phyloP scores from a whole-genome alignment of 2,113 vertebrate species.

The Ploceus nigricollis region DNA sequence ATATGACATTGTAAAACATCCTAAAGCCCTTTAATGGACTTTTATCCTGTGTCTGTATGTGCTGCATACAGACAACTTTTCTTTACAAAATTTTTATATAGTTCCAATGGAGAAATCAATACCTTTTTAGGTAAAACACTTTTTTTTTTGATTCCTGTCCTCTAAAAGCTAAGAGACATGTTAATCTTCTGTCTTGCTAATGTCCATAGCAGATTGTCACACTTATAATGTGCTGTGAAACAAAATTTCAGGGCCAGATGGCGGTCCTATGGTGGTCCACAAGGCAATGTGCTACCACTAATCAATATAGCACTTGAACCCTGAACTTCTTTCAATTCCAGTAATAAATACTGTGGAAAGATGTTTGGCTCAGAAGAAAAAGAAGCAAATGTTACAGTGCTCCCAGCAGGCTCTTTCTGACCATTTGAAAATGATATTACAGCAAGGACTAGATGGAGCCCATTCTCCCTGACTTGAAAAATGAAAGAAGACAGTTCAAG shows the following conservation, averaged over 20 bases:
- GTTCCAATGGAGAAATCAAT: neutral
- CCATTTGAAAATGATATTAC: neutral
- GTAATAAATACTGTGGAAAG: neutral
- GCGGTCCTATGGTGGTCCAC: neutral
- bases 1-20: neutral
- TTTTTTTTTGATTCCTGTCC: neutral
- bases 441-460: neutral
- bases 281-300: neutral
- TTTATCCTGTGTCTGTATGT: rapidly evolving
- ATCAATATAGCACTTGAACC: neutral
- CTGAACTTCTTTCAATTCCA: neutral
- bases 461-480: neutral
- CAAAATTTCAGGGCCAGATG: neutral
- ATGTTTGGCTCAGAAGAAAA: neutral
- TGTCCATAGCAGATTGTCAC: neutral
- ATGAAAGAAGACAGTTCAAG: neutral
- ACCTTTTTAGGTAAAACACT: neutral
- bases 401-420: neutral
- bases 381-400: neutral
- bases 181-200: neutral
- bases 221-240: neutral
- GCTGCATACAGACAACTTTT: neutral
- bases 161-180: neutral
- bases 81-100: neutral
- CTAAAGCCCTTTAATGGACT: neutral